These are phyloP conservation scores for Scotopteryx bipunctaria DNA, from an alignment of 2,888 invertebrate genomes.

Conservation along the genomic window DNA sequence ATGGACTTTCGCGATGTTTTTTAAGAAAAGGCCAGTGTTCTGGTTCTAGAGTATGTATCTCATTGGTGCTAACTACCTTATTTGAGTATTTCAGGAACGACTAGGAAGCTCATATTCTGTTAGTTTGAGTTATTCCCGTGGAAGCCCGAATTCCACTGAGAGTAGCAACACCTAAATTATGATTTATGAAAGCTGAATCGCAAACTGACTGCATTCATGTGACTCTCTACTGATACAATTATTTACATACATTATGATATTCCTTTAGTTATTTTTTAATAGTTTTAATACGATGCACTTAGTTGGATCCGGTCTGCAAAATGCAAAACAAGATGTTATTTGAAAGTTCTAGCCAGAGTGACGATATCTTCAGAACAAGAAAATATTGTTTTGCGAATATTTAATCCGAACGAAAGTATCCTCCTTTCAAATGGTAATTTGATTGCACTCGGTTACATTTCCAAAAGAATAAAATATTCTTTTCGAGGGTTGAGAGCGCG, in stretches of 20 bases:
- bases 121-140: not conserved
- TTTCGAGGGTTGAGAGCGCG: slow-evolving; percentile 66
- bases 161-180: slow-evolving; percentile 10
- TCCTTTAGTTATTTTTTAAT: too few relatives aligned
- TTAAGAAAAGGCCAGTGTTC: too few relatives aligned
- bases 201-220: slow-evolving; percentile 5
- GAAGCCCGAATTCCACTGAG: too few relatives aligned
- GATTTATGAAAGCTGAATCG: slow-evolving; percentile 12
- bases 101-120: slow-evolving; percentile 7
- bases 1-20: too few relatives aligned
- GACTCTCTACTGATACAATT: not conserved
- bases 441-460: slow-evolving; percentile 68
- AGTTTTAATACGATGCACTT: too few relatives aligned
- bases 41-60: too few relatives aligned
- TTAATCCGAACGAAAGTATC: slow-evolving; percentile 57
- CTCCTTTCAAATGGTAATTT: slow-evolving; percentile 77
- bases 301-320: too few relatives aligned
- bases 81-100: too few relatives aligned
- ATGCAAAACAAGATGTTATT: too few relatives aligned
- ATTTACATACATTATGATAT: too few relatives aligned
- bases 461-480: slow-evolving; percentile 75
- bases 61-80: too few relatives aligned
- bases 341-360: too few relatives aligned
- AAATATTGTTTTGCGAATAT: slow-evolving; percentile 11
- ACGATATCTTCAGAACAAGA: not conserved